Percentiles rank a stretch among this genome's conserved stretches.
Conservation (phyloP, 2,113 vertebrate genomes). For the Atrichornis clamosus region DNA sequence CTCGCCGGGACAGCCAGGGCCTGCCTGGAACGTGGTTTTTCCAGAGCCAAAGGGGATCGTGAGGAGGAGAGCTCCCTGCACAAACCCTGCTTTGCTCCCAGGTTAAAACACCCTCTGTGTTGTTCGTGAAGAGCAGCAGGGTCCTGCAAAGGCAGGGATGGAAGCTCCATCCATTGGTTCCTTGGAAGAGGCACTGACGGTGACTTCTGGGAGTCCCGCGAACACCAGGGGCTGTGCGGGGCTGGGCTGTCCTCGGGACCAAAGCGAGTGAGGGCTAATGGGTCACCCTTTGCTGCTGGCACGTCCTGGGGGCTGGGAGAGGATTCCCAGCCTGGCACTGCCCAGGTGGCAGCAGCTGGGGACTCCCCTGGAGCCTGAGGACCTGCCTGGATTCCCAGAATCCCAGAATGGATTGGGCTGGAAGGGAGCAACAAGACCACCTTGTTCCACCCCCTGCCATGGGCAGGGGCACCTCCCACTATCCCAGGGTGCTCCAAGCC, state of each 20-base stretch:
- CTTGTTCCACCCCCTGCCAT: accelerated
- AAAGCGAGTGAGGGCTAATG: accelerated
- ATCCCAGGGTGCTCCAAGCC: accelerated
- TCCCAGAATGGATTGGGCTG: not conserved
- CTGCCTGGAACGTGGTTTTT: not conserved
- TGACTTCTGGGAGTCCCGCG: not conserved
- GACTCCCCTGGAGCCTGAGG: not conserved
- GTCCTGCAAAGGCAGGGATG: not conserved
- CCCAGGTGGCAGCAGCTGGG: not conserved
- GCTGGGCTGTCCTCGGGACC: not conserved
- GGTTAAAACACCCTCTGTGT: not conserved
- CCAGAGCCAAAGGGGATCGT: not conserved
- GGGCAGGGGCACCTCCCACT: not conserved
- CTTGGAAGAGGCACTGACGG: not conserved
- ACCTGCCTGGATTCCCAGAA: not conserved
- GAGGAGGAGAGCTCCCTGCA: not conserved
- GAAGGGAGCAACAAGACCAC: not conserved
- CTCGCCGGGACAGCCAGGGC: accelerated
- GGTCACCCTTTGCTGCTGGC: not conserved
- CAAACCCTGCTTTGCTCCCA: not conserved
- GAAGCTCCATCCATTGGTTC: slow-evolving; percentile 4
- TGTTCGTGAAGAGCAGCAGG: not conserved
- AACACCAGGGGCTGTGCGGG: not conserved
- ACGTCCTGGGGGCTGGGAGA: not conserved
- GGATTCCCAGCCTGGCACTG: not conserved